Evolutionary conservation across 2,797 vertebrate genomes (phyloP).

Genomic region (Tadarida brasiliensis): DNA sequence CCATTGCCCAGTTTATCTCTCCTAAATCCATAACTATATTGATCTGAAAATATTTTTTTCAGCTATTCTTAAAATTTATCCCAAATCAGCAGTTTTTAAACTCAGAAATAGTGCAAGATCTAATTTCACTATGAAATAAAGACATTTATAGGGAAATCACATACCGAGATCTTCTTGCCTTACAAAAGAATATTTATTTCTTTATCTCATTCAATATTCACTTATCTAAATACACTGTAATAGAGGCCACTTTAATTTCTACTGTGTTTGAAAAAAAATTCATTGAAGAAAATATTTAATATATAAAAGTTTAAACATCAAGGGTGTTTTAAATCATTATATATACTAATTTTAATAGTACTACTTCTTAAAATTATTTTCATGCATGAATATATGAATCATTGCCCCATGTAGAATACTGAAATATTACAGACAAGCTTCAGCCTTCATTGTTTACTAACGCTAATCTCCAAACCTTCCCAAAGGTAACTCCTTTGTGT

Average conservation of each 20-base stretch:
- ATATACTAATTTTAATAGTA: background rate
- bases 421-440: background rate
- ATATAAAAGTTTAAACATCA: background rate
- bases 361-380: conserved; percentile 42
- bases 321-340: background rate
- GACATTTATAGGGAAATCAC: background rate
- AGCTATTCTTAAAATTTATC: conserved; percentile 16
- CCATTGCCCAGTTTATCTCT: background rate
- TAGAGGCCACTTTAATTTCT: background rate
- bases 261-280: background rate
- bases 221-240: background rate
- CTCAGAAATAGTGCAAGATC: background rate
- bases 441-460: background rate
- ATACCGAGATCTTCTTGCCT: background rate
- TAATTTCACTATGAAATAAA: background rate
- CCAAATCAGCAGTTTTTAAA: background rate
- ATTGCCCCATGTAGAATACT: background rate
- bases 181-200: background rate
- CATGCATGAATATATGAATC: background rate
- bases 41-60: background rate
- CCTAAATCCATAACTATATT: background rate
- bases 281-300: background rate
- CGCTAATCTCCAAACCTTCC: background rate
- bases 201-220: background rate
- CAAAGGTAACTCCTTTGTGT: background rate